Base-by-base conservation (phyloP, 2,888 invertebrate species). In the Trisateles emortualis region DNA sequence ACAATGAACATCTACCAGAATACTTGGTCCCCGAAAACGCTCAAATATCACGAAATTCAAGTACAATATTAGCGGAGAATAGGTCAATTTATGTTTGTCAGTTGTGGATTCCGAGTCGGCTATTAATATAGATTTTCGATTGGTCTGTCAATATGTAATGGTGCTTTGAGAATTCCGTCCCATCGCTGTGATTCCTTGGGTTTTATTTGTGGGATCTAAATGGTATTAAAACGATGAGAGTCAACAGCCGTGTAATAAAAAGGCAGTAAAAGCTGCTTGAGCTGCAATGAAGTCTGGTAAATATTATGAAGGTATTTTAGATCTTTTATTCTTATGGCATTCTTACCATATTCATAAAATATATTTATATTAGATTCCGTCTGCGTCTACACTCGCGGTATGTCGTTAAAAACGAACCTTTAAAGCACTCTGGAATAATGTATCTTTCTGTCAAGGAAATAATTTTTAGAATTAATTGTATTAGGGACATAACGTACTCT, bases 71-170 rank as follows among this genome's bases (percentile, higher is more conserved):
- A 56, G 52, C 29, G 24, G 16, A 26, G 24, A 5, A 30, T 13
- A 40, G 79, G 8, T 71, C 81, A 54, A 40, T 30, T 26, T 64
- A 65, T 9, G 47, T 16, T 79, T 76, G 84, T 19, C 55, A 44
- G 24, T 45, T 50, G 52, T 58, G 72, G 75, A 79, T 77, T 75
- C 74, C 73, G 64, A 76, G 75, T 72, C 73, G 69, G 64, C 79
- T 79, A 84, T 84, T 84, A 85, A 82, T 84, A 83, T 80, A 79
- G 79, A 79, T 84, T 81, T 79, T 73, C 79, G 74, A 76, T 80
- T 61, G 76, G 52, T 72, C 68, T 72, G 77, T 78, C 78, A 76
- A 78, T 81, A 76, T 72, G 72, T 73, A 76, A 80, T 72, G 69
- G 66, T 55, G 59, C 75, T 78, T 79, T 67, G 72, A 72, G 76